These are phyloP conservation scores for Diadema setosum DNA, from an alignment of 35 echinoderm and acorn worm genomes.

Conservation along the genomic window DNA sequence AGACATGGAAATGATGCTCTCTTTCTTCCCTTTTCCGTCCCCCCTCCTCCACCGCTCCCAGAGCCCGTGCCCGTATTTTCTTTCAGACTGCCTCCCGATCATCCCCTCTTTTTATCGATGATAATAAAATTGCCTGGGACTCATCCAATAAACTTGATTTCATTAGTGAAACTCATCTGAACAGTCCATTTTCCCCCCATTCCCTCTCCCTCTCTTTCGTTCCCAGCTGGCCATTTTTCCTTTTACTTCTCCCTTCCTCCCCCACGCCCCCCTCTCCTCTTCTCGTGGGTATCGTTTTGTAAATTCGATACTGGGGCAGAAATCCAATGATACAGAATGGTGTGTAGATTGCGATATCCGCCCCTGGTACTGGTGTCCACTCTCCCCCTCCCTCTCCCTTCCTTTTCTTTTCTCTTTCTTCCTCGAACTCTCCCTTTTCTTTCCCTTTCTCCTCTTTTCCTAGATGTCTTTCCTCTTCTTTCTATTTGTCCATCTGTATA, in stretches of 20 bases:
- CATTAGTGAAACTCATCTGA: neutral
- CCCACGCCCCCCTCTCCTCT: neutral
- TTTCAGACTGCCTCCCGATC: neutral
- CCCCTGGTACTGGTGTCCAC: neutral
- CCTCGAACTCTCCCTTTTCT: neutral
- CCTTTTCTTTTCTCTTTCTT: neutral
- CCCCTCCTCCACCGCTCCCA: too few species aligned
- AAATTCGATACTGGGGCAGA: neutral
- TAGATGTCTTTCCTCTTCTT: neutral
- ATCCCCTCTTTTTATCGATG: conserved; percentile 19
- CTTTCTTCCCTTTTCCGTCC: neutral
- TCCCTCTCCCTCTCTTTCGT: neutral
- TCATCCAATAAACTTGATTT: conserved; percentile 31
- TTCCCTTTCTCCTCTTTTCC: neutral
- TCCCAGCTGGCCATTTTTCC: neutral
- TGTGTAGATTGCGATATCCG: neutral
- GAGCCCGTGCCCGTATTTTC: too few species aligned
- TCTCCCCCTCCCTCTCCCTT: neutral
- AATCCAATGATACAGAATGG: conserved; percentile 18
- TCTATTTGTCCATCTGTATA: neutral
- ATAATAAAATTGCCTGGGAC: conserved; percentile 13
- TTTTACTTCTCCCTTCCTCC: neutral
- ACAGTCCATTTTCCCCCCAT: neutral
- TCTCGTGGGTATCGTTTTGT: neutral
- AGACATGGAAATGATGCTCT: neutral